Percentiles rank a stretch among this genome's conserved stretches.
These are phyloP conservation scores for Silurus lanzhouensis DNA, from an alignment of 2,797 vertebrate species.

Conservation along the genomic window DNA sequence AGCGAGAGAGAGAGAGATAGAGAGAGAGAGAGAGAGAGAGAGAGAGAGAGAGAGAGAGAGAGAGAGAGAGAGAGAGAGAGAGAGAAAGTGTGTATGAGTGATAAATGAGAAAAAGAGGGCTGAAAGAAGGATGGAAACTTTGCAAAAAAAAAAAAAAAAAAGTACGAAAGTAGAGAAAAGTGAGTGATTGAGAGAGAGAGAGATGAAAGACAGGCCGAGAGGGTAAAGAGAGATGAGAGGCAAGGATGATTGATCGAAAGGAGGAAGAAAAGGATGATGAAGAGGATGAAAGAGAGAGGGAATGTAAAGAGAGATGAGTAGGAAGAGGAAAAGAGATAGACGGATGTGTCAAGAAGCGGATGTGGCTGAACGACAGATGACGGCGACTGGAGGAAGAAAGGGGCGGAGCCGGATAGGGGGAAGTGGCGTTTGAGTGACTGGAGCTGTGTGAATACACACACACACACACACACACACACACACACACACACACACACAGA, in stretches of 20 bases:
- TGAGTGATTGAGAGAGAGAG: background rate
- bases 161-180: background rate
- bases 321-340: slow-evolving; percentile 10
- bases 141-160: slow-evolving; percentile 12
- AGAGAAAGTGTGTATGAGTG: background rate
- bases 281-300: background rate
- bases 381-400: background rate
- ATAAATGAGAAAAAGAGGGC: slow-evolving; percentile 22
- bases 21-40: background rate
- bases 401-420: slow-evolving; percentile 3
- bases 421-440: slow-evolving; percentile 32
- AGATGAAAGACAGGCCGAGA: slow-evolving; percentile 17
- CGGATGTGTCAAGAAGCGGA: background rate
- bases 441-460: slow-evolving; percentile 13
- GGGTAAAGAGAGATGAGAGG: background rate
- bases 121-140: slow-evolving; percentile 32
- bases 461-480: background rate
- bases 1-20: background rate
- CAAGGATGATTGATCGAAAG: slow-evolving; percentile 47
- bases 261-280: background rate
- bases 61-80: background rate
- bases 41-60: background rate
- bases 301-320: slow-evolving; percentile 11
- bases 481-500: background rate
- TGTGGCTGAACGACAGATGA: slow-evolving; percentile 2